Evolutionary conservation across 2,113 vertebrate genomes (phyloP).

Genomic region (Neogobius melanostomus): DNA sequence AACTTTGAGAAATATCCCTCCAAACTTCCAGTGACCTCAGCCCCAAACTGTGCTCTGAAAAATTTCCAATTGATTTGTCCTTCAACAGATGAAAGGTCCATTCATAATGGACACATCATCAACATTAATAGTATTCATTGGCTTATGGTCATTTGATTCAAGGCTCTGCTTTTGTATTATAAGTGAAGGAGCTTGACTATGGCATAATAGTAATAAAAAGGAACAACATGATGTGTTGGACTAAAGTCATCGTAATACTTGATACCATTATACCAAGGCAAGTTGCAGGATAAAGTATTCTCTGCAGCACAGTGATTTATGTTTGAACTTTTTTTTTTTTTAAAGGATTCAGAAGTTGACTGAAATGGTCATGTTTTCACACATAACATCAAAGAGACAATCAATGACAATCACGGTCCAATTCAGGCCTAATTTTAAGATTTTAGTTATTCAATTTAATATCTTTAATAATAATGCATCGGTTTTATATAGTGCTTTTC

Average conservation of each 20-base stretch:
- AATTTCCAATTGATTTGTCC: not conserved
- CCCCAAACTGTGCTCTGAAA: conserved; percentile 4
- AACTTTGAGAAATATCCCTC: conserved; percentile 23
- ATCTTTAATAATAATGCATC: too few relatives aligned
- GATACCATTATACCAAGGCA: too few relatives aligned
- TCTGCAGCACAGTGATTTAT: too few relatives aligned
- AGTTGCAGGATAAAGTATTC: too few relatives aligned
- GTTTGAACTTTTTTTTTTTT: too few relatives aligned
- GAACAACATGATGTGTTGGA: too few relatives aligned
- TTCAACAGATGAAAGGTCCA: conserved; percentile 9
- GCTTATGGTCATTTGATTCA: not conserved
- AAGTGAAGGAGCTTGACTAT: not conserved
- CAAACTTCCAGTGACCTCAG: conserved; percentile 1
- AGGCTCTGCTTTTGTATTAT: not conserved
- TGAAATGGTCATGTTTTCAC: not conserved
- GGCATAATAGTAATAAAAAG: too few relatives aligned
- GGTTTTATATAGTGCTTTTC: too few relatives aligned
- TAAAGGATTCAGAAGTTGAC: not conserved
- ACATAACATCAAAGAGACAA: not conserved
- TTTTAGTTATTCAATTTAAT: not conserved
- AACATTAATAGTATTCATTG: conserved; percentile 7
- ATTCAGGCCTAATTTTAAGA: not conserved
- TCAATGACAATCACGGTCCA: not conserved
- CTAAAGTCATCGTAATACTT: too few relatives aligned
- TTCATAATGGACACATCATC: conserved; percentile 2